phyloP scores from a whole-genome alignment of 1,140 invertebrate genomes.

The Caenorhabditis inopinata region DNA sequence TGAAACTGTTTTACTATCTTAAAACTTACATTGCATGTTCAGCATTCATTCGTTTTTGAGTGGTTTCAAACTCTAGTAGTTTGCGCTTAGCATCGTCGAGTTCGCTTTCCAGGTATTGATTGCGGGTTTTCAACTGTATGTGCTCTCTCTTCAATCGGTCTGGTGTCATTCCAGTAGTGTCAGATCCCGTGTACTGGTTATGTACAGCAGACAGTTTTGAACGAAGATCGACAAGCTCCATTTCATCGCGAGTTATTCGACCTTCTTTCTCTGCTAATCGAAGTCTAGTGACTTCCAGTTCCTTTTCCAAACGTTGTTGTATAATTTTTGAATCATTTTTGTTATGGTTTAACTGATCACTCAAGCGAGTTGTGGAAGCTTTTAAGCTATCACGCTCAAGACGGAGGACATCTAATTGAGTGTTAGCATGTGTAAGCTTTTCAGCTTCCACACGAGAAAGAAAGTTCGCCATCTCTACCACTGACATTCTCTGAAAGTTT shows the following conservation, averaged over 20 bases:
- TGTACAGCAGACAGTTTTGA: background rate
- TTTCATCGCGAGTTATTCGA: background rate
- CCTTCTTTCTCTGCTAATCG: background rate
- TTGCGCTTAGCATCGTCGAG: slow-evolving; percentile 20
- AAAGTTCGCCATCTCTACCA: slow-evolving; percentile 3
- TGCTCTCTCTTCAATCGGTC: slow-evolving; percentile 26
- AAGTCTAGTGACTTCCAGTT: background rate
- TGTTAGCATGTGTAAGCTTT: background rate
- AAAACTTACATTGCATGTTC: background rate
- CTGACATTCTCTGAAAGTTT: slow-evolving; percentile 29
- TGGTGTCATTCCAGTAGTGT: slow-evolving; percentile 14
- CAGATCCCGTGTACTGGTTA: background rate
- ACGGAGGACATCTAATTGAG: slow-evolving; percentile 28
- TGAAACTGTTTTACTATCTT: background rate
- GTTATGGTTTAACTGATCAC: background rate
- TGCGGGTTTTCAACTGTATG: slow-evolving; percentile 12
- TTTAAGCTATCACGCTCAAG: slow-evolving; percentile 32
- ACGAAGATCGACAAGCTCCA: background rate
- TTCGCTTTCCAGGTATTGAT: slow-evolving; percentile 6
- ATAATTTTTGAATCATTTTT: background rate
- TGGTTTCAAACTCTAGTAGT: background rate
- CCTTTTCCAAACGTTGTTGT: background rate
- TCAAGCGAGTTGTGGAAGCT: background rate
- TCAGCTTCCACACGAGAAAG: background rate
- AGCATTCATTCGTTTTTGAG: slow-evolving; percentile 3